Percentiles rank a stretch among this genome's conserved stretches.
Conservation (phyloP, 1,140 invertebrate genomes). For the Marisa cornuarietis region DNA sequence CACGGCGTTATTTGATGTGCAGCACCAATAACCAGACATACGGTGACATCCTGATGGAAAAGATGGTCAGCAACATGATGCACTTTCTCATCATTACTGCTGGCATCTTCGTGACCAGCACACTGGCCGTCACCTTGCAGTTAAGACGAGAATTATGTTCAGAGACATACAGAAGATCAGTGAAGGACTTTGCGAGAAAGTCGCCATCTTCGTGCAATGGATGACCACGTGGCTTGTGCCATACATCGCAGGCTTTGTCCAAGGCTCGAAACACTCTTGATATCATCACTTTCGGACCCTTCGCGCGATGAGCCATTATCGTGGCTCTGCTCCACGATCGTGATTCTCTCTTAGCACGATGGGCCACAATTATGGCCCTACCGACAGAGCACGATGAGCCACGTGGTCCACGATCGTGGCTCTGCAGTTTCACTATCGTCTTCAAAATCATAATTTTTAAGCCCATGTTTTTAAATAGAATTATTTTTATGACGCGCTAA, state of each 20-base stretch:
- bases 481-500: no score
- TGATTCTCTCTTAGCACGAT: no score
- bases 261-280: conserved; percentile 59
- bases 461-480: no score
- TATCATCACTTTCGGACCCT: conserved; percentile 48
- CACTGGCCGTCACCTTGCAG: conserved; percentile 38
- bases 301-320: no score
- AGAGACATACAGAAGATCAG: conserved; percentile 89
- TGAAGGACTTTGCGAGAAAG: conserved; percentile 88
- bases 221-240: conserved; percentile 46
- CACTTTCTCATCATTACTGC: conserved; percentile 14
- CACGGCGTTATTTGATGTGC: no score
- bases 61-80: neutral
- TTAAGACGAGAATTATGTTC: conserved; percentile 24
- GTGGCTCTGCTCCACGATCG: no score
- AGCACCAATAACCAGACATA: neutral
- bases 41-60: neutral
- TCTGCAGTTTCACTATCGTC: no score
- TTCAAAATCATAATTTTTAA: no score
- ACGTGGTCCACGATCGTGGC: no score
- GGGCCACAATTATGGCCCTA: no score
- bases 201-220: conserved; percentile 77
- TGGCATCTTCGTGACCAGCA: conserved; percentile 33
- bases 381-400: no score
- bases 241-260: conserved; percentile 51